These are phyloP conservation scores for Lasioglossum baleicum DNA, from an alignment of 1,140 invertebrate species.

Conservation along the genomic window DNA sequence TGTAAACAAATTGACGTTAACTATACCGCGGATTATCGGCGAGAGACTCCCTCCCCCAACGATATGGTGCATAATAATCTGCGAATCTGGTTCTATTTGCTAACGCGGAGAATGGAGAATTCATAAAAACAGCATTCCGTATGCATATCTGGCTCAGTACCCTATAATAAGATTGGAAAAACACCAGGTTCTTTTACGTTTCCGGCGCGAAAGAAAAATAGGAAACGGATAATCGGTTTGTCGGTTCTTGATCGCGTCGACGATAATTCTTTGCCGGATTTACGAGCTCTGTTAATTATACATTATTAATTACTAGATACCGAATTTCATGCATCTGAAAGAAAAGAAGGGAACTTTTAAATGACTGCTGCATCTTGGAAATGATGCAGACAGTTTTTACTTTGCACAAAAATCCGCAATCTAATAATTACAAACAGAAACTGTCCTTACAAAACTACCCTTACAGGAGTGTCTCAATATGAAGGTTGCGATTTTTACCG, in stretches of 20 bases:
- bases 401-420: too few species aligned
- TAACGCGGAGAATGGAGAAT: neutral
- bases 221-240: neutral
- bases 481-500: too few species aligned
- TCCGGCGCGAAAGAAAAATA: neutral
- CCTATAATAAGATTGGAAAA: neutral
- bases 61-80: neutral
- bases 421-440: too few species aligned
- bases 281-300: neutral
- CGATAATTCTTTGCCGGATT: neutral
- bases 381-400: too few species aligned
- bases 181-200: neutral
- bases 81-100: neutral
- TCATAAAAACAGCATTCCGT: neutral
- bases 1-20: neutral
- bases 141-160: neutral
- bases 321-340: too few species aligned
- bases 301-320: too few species aligned
- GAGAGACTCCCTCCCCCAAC: neutral
- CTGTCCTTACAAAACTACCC: too few species aligned
- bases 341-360: too few species aligned
- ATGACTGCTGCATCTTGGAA: too few species aligned
- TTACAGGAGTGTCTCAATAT: too few species aligned
- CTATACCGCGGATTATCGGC: neutral
- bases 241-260: neutral